Base-by-base conservation (phyloP, 2,797 vertebrate genomes). In the Malacoraja senta region DNA sequence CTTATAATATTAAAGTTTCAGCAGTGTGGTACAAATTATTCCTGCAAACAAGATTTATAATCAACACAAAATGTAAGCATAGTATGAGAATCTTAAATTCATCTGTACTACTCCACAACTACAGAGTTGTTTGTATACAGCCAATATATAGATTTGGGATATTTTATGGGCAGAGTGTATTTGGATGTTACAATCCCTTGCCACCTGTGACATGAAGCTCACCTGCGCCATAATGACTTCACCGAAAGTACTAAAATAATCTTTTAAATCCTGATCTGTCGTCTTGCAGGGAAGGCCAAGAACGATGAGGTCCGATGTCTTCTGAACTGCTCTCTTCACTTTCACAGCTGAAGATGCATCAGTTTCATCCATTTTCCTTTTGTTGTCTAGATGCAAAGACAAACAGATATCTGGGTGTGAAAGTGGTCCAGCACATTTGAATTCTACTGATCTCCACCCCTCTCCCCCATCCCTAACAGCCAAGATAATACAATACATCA, bases 151-250 rank as follows among this genome's bases (percentile, higher is more conserved):
- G 17, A 7, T 65, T 88, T 7, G 32, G 65, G n/a, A 7, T 32
- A 35, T 35, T 77, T 29, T 1, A 15, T n/a, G 2, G 15, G 19
- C 32, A 32, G 21, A 63, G 63, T 6, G 12, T 1, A 21, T 65
- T 12, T 65, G 12, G 29, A 32, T 15, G 4, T 86, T 65, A 65
- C 83, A 29, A 65, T 44, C 53, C 1, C 63, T 12, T 32, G 61
- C 4, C n/a, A 63, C 15, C 29, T 32, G 61, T 1, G 32, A 32
- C 61, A 88, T 86, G 58, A 29, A 77, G 17, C 15, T 95, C 97
- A 99, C 99, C 99, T 99, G 99, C 94, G 99, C 99, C 99, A 99
- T 99, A 94, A 99, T 98, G 94, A 99, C 99, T 95, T 99, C 99
- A 92, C 99, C 99, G 94, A 99, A 99, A 0, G 99, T 99, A 94